These are phyloP conservation scores for Nymphalis io DNA, from an alignment of 1,140 invertebrate species.

Conservation along the genomic window DNA sequence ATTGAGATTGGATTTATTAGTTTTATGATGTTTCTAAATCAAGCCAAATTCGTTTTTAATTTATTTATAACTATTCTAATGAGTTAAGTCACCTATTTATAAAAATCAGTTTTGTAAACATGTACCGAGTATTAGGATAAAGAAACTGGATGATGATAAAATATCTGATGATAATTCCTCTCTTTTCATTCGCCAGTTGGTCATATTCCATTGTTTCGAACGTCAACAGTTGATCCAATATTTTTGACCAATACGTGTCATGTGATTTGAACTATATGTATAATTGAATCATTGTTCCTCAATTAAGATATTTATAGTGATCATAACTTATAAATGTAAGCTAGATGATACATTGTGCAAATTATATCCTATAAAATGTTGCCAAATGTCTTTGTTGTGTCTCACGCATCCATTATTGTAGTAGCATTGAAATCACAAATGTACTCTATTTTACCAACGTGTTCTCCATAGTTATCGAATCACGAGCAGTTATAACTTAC, in stretches of 20 bases:
- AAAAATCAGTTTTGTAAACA: no score
- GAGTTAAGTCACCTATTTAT: no score
- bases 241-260: no score
- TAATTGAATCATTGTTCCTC: neutral
- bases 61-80: no score
- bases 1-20: no score
- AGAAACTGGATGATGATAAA: no score
- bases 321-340: neutral
- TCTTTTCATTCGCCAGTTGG: no score
- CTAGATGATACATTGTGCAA: slow-evolving; percentile 7
- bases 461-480: neutral
- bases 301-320: neutral
- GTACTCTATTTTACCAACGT: slow-evolving; percentile 1
- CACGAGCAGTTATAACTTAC: neutral
- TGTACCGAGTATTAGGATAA: no score
- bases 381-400: slow-evolving; percentile 14
- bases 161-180: no score
- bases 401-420: neutral
- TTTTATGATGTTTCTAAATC: no score
- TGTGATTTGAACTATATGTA: neutral
- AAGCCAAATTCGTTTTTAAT: no score
- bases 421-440: neutral
- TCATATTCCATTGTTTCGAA: no score
- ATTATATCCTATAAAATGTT: slow-evolving; percentile 7
- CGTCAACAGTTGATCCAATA: neutral